A percentile compares a stretch with the other conserved stretches of the same genome.
Evolutionary conservation across 2,797 vertebrate genomes (phyloP).

Genomic region (Sarcophilus harrisii): DNA sequence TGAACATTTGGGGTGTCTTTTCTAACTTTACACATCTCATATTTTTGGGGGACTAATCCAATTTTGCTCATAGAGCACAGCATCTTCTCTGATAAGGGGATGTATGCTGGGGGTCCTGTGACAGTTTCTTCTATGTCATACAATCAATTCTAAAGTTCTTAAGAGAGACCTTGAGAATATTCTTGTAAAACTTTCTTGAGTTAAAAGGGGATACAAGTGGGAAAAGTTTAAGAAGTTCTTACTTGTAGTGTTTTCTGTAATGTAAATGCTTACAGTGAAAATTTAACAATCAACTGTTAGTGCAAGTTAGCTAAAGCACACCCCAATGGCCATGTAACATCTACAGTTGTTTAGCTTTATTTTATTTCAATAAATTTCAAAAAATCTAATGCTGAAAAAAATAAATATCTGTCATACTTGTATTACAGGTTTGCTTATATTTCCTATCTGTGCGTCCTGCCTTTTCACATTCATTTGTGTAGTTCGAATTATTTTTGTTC

Average conservation of each 20-base stretch:
- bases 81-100: too few species aligned
- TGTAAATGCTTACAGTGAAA: not conserved
- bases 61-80: too few species aligned
- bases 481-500: not conserved
- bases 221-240: too few species aligned
- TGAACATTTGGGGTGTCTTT: too few species aligned
- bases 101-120: too few species aligned
- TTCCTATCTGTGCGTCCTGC: not conserved
- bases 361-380: not conserved
- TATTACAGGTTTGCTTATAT: not conserved
- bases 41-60: too few species aligned
- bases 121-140: too few species aligned
- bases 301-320: not conserved
- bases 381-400: not conserved
- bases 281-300: not conserved
- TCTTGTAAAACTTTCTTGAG: too few species aligned
- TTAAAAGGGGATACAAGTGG: too few species aligned
- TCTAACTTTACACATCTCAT: too few species aligned
- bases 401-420: not conserved
- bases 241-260: not conserved
- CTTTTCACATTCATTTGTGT: not conserved
- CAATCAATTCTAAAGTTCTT: too few species aligned
- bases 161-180: too few species aligned
- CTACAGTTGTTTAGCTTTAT: not conserved
- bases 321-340: not conserved